These are phyloP conservation scores for Andrena chrysosceles DNA, from an alignment of 2,888 invertebrate species.

Conservation along the genomic window DNA sequence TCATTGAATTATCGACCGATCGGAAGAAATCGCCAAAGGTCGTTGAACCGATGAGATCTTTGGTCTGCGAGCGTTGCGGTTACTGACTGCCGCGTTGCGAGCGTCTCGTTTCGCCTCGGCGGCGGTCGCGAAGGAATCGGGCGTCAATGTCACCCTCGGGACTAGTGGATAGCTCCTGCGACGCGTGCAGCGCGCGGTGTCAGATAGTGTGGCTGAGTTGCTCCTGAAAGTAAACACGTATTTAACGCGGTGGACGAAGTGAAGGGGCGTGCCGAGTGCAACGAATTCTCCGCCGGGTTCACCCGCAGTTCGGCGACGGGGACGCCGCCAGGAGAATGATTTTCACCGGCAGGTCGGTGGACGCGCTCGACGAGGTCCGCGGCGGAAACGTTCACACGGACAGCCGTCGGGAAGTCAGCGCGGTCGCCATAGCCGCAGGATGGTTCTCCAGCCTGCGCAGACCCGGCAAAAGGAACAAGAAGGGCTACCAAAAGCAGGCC, in stretches of 20 bases:
- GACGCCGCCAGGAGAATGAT: conserved; percentile 74
- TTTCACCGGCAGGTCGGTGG: conserved; percentile 81
- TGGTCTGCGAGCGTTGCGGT: not conserved
- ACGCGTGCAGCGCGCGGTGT: conserved; percentile 29
- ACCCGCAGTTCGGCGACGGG: conserved; percentile 23
- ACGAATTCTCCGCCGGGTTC: conserved; percentile 26
- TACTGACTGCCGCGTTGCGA: not conserved
- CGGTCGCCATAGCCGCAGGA: conserved; percentile 87
- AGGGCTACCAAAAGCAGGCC: conserved; percentile 76
- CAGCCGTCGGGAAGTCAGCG: conserved; percentile 76
- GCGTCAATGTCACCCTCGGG: conserved; percentile 53
- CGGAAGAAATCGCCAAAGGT: conserved; percentile 13
- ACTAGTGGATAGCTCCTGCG: conserved; percentile 2
- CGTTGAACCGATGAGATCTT: conserved; percentile 35
- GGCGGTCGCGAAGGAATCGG: not conserved
- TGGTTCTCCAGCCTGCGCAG: conserved; percentile 94
- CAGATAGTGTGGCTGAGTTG: conserved; percentile 44
- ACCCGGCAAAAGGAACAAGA: conserved; percentile 84
- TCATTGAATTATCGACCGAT: conserved; percentile 21
- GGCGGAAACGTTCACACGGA: conserved; percentile 64
- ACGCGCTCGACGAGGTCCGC: conserved; percentile 79
- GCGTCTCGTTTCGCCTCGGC: conserved; percentile 5
- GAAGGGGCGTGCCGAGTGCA: conserved; percentile 21
- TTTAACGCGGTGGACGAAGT: not conserved
- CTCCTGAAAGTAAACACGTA: conserved; percentile 25